phyloP scores from a whole-genome alignment of 2,113 vertebrate species.

The Pristiophorus japonicus region DNA sequence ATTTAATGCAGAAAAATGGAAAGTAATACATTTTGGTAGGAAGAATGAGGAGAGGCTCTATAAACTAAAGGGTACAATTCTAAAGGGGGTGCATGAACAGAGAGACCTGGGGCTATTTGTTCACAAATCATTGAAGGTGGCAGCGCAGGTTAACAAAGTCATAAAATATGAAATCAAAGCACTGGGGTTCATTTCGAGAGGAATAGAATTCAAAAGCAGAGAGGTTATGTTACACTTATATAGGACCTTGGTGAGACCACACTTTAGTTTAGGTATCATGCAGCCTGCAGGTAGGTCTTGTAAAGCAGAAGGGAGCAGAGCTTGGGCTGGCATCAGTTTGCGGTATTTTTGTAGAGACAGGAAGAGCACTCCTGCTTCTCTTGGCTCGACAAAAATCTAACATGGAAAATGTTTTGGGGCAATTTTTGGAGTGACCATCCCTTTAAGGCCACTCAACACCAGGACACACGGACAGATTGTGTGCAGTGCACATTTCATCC shows the following conservation, averaged over 20 bases:
- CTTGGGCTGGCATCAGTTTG: not conserved
- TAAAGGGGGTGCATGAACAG: not conserved
- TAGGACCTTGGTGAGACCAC: not conserved
- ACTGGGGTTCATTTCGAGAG: not conserved
- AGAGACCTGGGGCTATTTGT: too few relatives aligned
- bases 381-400: not conserved
- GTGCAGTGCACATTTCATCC: not conserved
- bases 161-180: not conserved
- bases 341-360: not conserved
- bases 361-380: not conserved
- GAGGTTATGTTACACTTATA: not conserved
- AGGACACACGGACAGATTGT: not conserved
- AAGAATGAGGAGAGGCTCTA: too few relatives aligned
- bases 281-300: not conserved
- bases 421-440: not conserved
- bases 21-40: too few relatives aligned
- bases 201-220: not conserved
- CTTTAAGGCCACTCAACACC: not conserved
- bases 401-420: not conserved
- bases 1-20: too few relatives aligned
- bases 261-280: not conserved
- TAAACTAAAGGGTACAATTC: too few relatives aligned
- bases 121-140: not conserved
- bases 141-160: not conserved
- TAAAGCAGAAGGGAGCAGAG: not conserved